Evolutionary conservation across 2,113 vertebrate genomes (phyloP), one percentile per base, ranked within the genome.

Genomic region (Phoxinus phoxinus): DNA sequence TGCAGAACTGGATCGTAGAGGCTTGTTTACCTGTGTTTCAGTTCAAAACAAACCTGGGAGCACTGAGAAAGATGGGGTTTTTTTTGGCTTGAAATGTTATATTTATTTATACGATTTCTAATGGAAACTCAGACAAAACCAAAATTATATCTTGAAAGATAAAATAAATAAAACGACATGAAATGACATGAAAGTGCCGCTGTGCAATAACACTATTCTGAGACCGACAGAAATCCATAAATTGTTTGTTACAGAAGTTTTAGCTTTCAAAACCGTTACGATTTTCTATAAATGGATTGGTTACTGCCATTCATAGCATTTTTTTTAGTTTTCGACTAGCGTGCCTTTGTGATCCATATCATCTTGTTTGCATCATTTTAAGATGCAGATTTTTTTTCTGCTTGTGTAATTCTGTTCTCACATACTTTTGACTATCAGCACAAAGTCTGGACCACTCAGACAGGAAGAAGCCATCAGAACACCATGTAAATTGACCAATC

Each of bases 261-360:
- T 25, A 46, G 41, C 21, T 63, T 17, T 41, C 35, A 44, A 79
- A 79, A 41, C 76, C 35, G 23, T 41, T 58, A 58, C 1, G 10
- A 10, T 41, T 59, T 78, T 59, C 6, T 23, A 59, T 59, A 79
- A 79, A 25, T 44, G 11, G 35, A 80, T 17, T n/a, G 6, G 10
- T 37, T 41, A n/a, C 32, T 79, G 32, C 35, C 32, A 79, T 79
- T 77, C 53, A 7, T 79, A 46, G 58, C 35, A 80, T 74, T 74
- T 61, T 63, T 61, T 13, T 5, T 15, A 1, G 23, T 78, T 79
- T 53, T 63, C 44, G 58, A 80, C 25, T 27, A 17, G 56, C 77
- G 63, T 63, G 37, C 58, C 35, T 61, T 80, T 80, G 53, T 59
- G 77, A 63, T 61, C 8, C 77, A 63, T 80, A 80, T 80, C 77